phyloP scores from a whole-genome alignment of 2,797 vertebrate species.

The Cynopterus sphinx region DNA sequence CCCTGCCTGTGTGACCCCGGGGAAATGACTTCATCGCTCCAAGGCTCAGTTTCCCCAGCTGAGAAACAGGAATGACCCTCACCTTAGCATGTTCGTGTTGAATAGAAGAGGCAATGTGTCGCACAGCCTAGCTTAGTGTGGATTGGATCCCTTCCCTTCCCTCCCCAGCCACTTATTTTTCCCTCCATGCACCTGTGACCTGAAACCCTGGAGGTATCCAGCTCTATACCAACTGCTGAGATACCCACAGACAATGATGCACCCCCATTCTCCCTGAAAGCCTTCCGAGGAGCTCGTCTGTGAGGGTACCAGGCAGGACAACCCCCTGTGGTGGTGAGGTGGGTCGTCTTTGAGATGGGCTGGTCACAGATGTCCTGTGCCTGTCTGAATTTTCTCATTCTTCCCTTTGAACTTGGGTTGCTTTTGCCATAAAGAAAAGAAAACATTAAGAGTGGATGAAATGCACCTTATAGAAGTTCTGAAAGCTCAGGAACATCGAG shows the following conservation, averaged over 20 bases:
- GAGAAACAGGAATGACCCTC: not conserved
- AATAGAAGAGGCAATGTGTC: accelerated
- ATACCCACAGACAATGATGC: accelerated
- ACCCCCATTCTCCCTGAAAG: not conserved
- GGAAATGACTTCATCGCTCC: too few relatives aligned
- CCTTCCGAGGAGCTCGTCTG: not conserved
- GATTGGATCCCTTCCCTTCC: not conserved
- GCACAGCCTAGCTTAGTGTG: accelerated
- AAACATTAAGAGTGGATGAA: not conserved
- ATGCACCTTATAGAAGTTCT: not conserved
- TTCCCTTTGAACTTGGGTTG: not conserved
- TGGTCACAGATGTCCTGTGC: not conserved
- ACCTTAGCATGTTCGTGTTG: accelerated
- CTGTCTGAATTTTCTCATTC: not conserved
- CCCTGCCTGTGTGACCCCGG: accelerated
- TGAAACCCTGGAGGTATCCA: accelerated
- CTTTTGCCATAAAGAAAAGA: not conserved
- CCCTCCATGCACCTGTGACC: not conserved
- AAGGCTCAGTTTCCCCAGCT: not conserved
- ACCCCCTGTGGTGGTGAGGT: accelerated
- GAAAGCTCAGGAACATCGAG: not conserved
- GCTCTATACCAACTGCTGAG: not conserved
- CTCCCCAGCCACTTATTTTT: accelerated
- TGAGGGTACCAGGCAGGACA: not conserved
- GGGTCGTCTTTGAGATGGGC: not conserved